Base-by-base conservation (phyloP, 2,888 invertebrate genomes). In the Dynastes tityus region DNA sequence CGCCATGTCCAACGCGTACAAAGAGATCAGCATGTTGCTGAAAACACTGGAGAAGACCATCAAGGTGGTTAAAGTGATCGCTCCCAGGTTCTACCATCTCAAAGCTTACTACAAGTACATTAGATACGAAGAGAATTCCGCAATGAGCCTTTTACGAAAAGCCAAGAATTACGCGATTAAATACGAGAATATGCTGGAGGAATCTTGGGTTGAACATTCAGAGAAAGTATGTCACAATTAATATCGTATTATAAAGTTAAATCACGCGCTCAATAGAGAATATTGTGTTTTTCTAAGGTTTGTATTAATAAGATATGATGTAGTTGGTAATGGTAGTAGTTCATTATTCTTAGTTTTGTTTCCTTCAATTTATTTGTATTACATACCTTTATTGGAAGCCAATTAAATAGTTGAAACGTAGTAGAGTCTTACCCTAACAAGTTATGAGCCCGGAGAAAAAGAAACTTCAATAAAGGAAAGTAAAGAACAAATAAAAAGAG, bases 51-150 rank as follows among this genome's bases (percentile, higher is more conserved):
- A 87, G 63, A 85, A 83, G 53, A 81, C 85, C 11, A 78, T 83
- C 5, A 86, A 85, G 80, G 80, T 83, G 11, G 83, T 85, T 0
- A 85, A 85, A 81, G 79, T 87, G 13, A 83, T 87, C 16, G 74
- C 83, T n/a, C 86, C 88, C 85, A 90, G 90, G 90, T 90, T 90
- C 80, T 86, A 87, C 58, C 86, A 92, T 29, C 82, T 92, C 81
- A 89, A 88, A 81, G 91, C 91, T 0, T 93, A 92, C 83, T 91
- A 89, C 82, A 83, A 88, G 65, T 89, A 90, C 83, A 89, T 91
- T 22, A 86, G 85, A 75, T 88, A 88, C n/a, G 89, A 89, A 58
- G 89, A 89, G 80, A 84, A 82, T 13, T 80, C 83, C 0, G 90
- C 90, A 0, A 86, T 87, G 40, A 89, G 83, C 68, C 82, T 89